phyloP scores from a whole-genome alignment of 2,797 vertebrate genomes.

The Megaceryle alcyon region DNA sequence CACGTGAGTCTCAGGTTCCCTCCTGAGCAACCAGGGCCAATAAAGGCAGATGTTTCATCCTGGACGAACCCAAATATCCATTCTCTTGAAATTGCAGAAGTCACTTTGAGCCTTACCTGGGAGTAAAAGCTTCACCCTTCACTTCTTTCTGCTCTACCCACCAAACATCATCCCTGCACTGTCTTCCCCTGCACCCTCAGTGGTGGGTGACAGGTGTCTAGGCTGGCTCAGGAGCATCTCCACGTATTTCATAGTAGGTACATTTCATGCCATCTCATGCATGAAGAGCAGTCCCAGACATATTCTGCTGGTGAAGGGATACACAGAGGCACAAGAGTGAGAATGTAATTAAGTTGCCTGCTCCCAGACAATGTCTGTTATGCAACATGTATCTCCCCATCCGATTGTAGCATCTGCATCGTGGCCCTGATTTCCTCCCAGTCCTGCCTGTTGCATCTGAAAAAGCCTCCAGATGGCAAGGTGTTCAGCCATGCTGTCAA shows the following conservation, averaged over 20 bases:
- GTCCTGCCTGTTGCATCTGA: not conserved
- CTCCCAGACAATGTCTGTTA: not conserved
- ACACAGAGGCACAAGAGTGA: not conserved
- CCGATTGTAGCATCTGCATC: rapidly evolving
- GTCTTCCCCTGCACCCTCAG: not conserved
- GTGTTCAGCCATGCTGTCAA: not conserved
- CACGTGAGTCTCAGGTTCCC: rapidly evolving
- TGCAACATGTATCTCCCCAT: not conserved
- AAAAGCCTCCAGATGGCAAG: not conserved
- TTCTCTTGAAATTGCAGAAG: not conserved
- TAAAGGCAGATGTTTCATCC: not conserved
- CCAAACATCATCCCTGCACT: not conserved
- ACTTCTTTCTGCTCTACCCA: not conserved
- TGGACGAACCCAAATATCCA: not conserved
- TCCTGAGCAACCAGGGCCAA: not conserved
- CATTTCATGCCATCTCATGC: not conserved
- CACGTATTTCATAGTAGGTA: not conserved
- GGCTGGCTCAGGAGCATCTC: not conserved
- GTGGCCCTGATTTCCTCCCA: not conserved
- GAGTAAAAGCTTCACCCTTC: not conserved
- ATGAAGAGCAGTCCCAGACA: not conserved
- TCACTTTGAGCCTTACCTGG: not conserved
- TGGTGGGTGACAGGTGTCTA: not conserved
- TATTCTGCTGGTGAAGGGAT: not conserved
- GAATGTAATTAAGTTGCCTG: not conserved